These are phyloP conservation scores for Acleris sparsana DNA, from an alignment of 2,888 invertebrate species.

Conservation along the genomic window DNA sequence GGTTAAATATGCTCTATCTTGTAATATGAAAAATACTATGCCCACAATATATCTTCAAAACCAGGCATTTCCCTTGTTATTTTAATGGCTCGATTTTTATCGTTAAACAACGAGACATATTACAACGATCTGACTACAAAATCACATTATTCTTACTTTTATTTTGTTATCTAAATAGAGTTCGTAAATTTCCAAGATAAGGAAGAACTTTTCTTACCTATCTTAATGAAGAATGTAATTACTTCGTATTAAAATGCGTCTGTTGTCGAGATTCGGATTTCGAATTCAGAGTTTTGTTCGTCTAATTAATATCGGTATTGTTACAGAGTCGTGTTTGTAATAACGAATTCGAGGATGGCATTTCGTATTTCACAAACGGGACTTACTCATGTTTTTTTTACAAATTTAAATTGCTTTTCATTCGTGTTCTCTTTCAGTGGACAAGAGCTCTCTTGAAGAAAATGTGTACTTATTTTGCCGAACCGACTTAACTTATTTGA, in stretches of 20 bases:
- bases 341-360: slow-evolving; percentile 29
- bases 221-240: slow-evolving; percentile 47
- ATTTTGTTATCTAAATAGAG: slow-evolving; percentile 29
- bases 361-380: slow-evolving; percentile 19
- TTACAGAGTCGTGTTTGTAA: slow-evolving; percentile 44
- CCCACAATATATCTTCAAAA: no score
- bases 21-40: no score
- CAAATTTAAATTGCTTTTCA: slow-evolving; percentile 1
- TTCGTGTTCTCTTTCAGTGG: neutral
- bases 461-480: no score
- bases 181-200: slow-evolving; percentile 33
- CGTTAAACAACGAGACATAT: neutral
- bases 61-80: no score
- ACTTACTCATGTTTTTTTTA: slow-evolving; percentile 2
- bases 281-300: slow-evolving; percentile 47
- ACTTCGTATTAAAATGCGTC: slow-evolving; percentile 44
- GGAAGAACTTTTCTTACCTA: slow-evolving; percentile 26
- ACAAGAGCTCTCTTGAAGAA: no score
- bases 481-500: no score
- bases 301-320: slow-evolving; percentile 44
- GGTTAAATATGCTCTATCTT: no score
- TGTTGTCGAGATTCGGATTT: slow-evolving; percentile 43
- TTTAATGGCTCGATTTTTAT: no score
- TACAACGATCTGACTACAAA: slow-evolving; percentile 13
- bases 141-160: slow-evolving; percentile 5